Evolutionary conservation across 2,113 vertebrate genomes (phyloP), one percentile per base, ranked within the genome.

Genomic region (Hemiscyllium ocellatum): DNA sequence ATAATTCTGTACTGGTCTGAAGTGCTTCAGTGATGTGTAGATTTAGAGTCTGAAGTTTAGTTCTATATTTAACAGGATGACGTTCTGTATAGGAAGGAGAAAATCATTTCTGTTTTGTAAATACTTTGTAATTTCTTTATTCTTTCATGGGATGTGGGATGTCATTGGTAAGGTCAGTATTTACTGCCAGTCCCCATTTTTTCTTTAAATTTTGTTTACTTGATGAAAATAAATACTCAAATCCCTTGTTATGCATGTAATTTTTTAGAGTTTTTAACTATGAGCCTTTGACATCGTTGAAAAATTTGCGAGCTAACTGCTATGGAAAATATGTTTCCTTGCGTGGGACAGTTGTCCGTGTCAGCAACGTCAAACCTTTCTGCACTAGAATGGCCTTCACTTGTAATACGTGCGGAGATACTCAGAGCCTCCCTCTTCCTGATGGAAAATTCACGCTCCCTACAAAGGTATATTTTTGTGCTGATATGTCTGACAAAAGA

Each of bases 291-390:
- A 99, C 98, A 47, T 98, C 98, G 1, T 96, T 99, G 96, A 98
- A 98, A 96, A 98, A 97, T 0, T 95, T 99, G 56, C 97, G 98
- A 13, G 99, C 99, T 95, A 99, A 98, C 96, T 98, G 98, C 96
- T 99, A 99, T 0, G 99, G 99, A 0, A 99, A 98, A 70, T 98
- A 98, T 42, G 96, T 99, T 42, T 98, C 98, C 42, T 96, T 99
- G 90, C 97, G 98, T 68, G 99, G 99, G 4, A 99, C 99, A 0
- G 98, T 99, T 61, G 98, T 99, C 76, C 97, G 99, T 50, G 98
- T 99, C 90, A 98, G 99, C 97, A 99, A 98, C 78, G 98, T 99
- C 95, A 98, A 98, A 80, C 99, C 99, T 17, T 97, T 98, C 26
- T 99, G 99, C 96, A 98, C 97, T 78, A 98, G 98, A 96, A 97